phyloP scores from a whole-genome alignment of 2,888 invertebrate species.

The Drosophila mettleri region DNA sequence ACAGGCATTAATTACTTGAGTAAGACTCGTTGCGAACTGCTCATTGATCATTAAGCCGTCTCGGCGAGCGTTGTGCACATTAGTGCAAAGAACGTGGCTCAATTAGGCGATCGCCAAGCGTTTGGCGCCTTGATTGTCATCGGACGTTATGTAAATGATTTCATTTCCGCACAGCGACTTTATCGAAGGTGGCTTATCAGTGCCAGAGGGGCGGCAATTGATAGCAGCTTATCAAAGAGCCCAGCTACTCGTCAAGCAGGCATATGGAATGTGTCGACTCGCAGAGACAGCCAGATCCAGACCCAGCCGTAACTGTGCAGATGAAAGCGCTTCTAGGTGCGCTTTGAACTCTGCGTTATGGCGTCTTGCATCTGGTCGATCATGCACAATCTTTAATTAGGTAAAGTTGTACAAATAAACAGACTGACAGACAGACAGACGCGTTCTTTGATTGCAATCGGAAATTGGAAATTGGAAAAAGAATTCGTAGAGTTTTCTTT shows the following conservation, averaged over 20 bases:
- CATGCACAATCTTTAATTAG: slow-evolving; percentile 25
- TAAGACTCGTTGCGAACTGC: slow-evolving; percentile 14
- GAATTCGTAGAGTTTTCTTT: slow-evolving; percentile 57
- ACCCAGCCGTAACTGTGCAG: slow-evolving; percentile 8
- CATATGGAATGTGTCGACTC: slow-evolving; percentile 50
- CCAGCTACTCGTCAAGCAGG: slow-evolving; percentile 4
- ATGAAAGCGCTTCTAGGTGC: slow-evolving; percentile 42
- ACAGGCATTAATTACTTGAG: not conserved
- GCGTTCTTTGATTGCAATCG: slow-evolving; percentile 67
- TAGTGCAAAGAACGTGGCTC: slow-evolving; percentile 35
- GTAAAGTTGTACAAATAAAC: slow-evolving; percentile 65
- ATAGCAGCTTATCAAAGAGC: slow-evolving; percentile 56
- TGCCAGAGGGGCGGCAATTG: slow-evolving; percentile 26
- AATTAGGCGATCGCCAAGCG: slow-evolving; percentile 33
- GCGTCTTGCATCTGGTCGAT: slow-evolving; percentile 34
- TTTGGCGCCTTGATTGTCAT: slow-evolving; percentile 18
- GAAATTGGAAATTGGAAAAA: slow-evolving; percentile 67
- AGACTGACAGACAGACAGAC: slow-evolving; percentile 77
- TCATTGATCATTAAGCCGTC: slow-evolving; percentile 25
- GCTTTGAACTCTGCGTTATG: slow-evolving; percentile 44
- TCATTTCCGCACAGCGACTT: slow-evolving; percentile 58
- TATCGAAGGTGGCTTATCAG: slow-evolving; percentile 60
- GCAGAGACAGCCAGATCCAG: not conserved
- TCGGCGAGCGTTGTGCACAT: slow-evolving; percentile 36
- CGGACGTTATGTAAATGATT: slow-evolving; percentile 62